A percentile compares a stretch with the other conserved stretches of the same genome.
Conservation (phyloP, 2,888 invertebrate genomes). For the Idaea dimidiata region DNA sequence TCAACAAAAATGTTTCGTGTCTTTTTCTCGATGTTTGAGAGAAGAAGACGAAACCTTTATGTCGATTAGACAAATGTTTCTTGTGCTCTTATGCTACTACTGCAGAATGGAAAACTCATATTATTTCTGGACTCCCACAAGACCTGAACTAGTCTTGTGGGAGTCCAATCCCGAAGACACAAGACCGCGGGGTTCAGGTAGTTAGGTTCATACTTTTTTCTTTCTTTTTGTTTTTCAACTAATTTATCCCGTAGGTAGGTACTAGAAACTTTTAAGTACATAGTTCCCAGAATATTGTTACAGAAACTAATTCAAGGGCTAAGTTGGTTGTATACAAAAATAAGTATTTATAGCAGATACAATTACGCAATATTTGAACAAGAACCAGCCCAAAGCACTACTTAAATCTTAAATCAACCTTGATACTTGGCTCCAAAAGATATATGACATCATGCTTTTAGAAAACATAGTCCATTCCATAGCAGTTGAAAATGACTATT, state of each 20-base stretch:
- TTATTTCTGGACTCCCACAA: neutral
- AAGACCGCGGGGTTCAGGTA: neutral
- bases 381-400: neutral
- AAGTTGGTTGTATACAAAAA: neutral
- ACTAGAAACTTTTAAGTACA: too few relatives aligned
- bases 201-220: too few relatives aligned
- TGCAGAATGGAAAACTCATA: too few relatives aligned
- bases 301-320: neutral
- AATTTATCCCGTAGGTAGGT: too few relatives aligned
- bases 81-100: too few relatives aligned
- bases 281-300: neutral
- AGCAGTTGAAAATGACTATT: conserved; percentile 1
- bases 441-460: conserved; percentile 4
- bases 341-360: neutral
- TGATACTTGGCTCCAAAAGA: neutral
- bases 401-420: neutral
- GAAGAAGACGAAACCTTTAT: too few relatives aligned
- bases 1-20: too few relatives aligned
- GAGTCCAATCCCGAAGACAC: too few relatives aligned
- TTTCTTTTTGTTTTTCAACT: too few relatives aligned
- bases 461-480: neutral
- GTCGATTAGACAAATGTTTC: too few relatives aligned
- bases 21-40: too few relatives aligned
- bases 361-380: conserved; percentile 1
- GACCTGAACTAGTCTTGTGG: too few relatives aligned